Evolutionary conservation across 2,113 vertebrate species (phyloP), one percentile per base, ranked within the genome.

Genomic region (Atlantisia rogersi): DNA sequence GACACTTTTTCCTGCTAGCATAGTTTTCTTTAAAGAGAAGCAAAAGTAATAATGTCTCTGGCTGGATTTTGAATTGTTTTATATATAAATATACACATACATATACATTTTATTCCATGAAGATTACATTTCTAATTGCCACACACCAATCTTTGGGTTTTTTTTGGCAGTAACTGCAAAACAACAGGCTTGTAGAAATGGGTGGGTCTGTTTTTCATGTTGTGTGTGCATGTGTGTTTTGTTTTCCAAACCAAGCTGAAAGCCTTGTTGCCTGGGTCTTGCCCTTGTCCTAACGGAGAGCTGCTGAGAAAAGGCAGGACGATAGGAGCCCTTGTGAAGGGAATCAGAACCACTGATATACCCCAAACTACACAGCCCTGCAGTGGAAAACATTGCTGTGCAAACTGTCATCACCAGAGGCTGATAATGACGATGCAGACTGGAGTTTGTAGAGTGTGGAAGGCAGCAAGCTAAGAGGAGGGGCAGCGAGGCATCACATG

Each of bases 311-410:
- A 53, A 3, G 18, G 22, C 53, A 52, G 50, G 91, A 50, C 73
- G 88, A 92, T 64, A 93, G 90, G 76, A 88, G 75, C 76, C 55
- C 69, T 96, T 88, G 71, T 73, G 96, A 93, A 95, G 94, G 90
- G 88, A 95, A 92, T 77, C 85, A n/a, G 93, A 68, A 71, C 46
- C 16, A 0, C 63, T 80, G 89, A 94, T 94, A 91, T 31, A 82
- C 82, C 95, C 82, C 69, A 35, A 42, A 28, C 59, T 46, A 37
- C 69, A 28, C n/a, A 63, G 60, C 59, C 25, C 59, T 7, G 29
- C 74, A 58, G 44, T 60, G 93, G 96, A 93, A 97, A 95, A 97
- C 93, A 90, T 73, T 70, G 82, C 92, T 11, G 80, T 62, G 85
- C 59, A 12, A 79, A 20, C 55, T 95, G 95, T 95, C 94, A 96